phyloP scores from a whole-genome alignment of 2,888 invertebrate species.

The Agrochola macilenta region DNA sequence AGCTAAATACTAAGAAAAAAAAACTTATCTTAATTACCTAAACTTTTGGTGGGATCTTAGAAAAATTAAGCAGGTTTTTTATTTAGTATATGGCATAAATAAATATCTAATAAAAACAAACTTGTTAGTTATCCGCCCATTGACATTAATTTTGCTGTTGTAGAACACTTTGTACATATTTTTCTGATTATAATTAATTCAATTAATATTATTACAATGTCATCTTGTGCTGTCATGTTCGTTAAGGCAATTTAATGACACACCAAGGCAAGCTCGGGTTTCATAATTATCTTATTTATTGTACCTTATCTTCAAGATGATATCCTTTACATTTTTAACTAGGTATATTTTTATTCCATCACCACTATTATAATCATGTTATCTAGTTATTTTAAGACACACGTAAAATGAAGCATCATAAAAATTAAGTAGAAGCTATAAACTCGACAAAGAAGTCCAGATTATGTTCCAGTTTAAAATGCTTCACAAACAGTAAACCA shows the following conservation, averaged over 20 bases:
- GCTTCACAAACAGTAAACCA: too few relatives aligned
- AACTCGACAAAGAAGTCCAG: too few relatives aligned
- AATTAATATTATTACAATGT: slow-evolving; percentile 45
- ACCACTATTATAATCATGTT: slow-evolving; percentile 43
- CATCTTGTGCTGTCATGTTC: slow-evolving; percentile 27
- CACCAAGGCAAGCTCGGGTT: slow-evolving; percentile 39
- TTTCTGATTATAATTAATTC: slow-evolving; percentile 39
- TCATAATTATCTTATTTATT: slow-evolving; percentile 40
- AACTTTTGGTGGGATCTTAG: background rate
- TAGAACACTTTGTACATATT: slow-evolving; percentile 14
- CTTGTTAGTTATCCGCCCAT: slow-evolving; percentile 14
- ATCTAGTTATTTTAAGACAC: slow-evolving; percentile 53
- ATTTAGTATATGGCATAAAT: too few relatives aligned
- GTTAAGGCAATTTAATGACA: slow-evolving; percentile 49
- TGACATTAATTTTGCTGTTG: slow-evolving; percentile 18
- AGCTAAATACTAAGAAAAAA: background rate
- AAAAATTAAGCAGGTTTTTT: background rate
- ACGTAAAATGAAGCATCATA: slow-evolving; percentile 42
- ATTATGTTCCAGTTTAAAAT: too few relatives aligned
- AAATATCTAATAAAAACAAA: slow-evolving; percentile 1
- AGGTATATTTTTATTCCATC: slow-evolving; percentile 31
- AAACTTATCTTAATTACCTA: background rate
- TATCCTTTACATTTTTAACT: slow-evolving; percentile 49
- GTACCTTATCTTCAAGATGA: slow-evolving; percentile 34
- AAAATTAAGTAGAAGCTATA: slow-evolving; percentile 57